A percentile compares a stretch with the other conserved stretches of the same genome.
These are phyloP conservation scores for Drosophila quinaria DNA, from an alignment of 2,888 invertebrate genomes.

Conservation along the genomic window DNA sequence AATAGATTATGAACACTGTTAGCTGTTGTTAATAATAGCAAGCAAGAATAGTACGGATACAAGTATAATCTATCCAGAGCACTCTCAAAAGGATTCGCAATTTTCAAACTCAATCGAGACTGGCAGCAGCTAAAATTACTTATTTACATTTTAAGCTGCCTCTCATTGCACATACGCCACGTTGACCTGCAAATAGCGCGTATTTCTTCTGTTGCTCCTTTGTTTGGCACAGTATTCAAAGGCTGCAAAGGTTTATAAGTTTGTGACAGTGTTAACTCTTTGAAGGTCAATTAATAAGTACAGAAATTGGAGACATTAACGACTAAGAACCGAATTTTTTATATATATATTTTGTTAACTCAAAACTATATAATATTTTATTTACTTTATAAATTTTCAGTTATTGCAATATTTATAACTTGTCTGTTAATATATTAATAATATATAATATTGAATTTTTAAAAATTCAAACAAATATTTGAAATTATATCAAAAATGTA, in stretches of 20 bases:
- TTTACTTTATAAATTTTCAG: too few relatives aligned
- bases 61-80: conserved; percentile 15
- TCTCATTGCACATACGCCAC: conserved; percentile 49
- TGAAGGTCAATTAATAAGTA: too few relatives aligned
- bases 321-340: too few relatives aligned
- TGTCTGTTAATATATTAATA: too few relatives aligned
- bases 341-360: too few relatives aligned
- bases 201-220: conserved; percentile 1
- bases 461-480: too few relatives aligned
- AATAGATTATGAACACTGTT: conserved; percentile 7
- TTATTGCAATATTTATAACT: too few relatives aligned
- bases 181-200: conserved; percentile 25
- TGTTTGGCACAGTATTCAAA: neutral
- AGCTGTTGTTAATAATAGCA: conserved; percentile 3
- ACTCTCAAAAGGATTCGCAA: conserved; percentile 12
- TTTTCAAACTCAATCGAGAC: neutral
- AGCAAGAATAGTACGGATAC: neutral
- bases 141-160: conserved; percentile 25
- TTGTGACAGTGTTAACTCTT: neutral
- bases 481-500: too few relatives aligned
- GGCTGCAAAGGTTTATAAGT: neutral
- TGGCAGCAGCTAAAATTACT: conserved; percentile 22
- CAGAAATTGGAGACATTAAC: too few relatives aligned
- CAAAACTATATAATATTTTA: too few relatives aligned
- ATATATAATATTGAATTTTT: too few relatives aligned